Conservation (phyloP, 2,888 invertebrate species). For the Chloromyia formosa region DNA sequence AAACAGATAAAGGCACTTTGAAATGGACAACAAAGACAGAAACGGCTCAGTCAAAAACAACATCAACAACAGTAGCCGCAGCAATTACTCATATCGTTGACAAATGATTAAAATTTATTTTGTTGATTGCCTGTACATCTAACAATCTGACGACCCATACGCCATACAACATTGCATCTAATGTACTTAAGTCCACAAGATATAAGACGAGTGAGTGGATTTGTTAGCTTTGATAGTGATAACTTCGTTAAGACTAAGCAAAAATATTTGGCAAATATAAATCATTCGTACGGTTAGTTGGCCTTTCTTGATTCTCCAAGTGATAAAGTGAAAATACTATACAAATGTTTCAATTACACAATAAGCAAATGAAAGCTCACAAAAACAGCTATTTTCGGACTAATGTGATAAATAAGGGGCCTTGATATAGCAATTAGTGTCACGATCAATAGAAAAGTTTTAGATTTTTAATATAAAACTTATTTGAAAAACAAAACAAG, state of each 20-base stretch:
- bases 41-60: neutral
- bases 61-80: constrained; percentile 7
- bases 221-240: constrained; percentile 3
- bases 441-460: too few species aligned
- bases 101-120: constrained; percentile 25
- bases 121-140: neutral
- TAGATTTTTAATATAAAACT: too few species aligned
- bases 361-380: neutral
- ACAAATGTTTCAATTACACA: neutral
- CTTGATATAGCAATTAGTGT: too few species aligned
- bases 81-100: neutral
- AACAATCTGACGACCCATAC: neutral
- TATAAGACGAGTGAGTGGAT: neutral
- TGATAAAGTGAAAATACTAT: neutral
- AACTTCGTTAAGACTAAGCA: neutral
- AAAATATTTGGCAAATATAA: neutral
- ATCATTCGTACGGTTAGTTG: constrained; percentile 6
- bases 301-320: neutral
- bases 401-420: too few species aligned
- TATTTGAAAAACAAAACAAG: too few species aligned
- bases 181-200: neutral
- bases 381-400: too few species aligned
- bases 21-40: neutral
- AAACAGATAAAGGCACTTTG: too few species aligned
- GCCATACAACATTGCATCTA: neutral